A percentile compares a stretch with the other conserved stretches of the same genome.
Evolutionary conservation across 2,797 vertebrate species (phyloP).

Genomic region (Botia kubotai): DNA sequence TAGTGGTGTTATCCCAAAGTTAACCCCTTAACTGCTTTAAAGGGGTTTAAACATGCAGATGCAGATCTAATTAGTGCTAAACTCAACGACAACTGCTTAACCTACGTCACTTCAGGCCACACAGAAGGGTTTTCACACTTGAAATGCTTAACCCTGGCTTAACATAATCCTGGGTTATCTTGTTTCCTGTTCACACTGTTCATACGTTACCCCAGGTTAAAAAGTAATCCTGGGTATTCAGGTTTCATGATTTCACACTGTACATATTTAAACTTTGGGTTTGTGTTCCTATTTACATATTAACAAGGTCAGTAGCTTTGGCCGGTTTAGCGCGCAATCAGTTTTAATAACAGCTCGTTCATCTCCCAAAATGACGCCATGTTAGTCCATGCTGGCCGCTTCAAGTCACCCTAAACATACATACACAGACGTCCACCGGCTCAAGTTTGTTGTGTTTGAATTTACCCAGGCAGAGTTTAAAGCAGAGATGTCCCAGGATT

Average conservation of each 20-base stretch:
- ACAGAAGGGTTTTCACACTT: neutral
- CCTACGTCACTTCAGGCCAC: neutral
- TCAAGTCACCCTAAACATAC: too few species aligned
- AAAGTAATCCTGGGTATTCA: neutral
- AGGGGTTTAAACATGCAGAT: slow-evolving; percentile 1
- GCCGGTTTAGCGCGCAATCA: too few species aligned
- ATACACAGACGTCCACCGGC: too few species aligned
- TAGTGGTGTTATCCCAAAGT: slow-evolving; percentile 15
- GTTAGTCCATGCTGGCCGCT: too few species aligned
- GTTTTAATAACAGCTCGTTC: too few species aligned
- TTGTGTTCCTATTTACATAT: neutral
- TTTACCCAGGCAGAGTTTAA: too few species aligned
- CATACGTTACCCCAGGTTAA: neutral
- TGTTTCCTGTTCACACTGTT: neutral
- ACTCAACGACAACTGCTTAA: slow-evolving; percentile 10
- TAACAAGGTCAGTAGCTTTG: neutral
- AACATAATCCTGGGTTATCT: neutral
- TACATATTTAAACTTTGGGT: neutral
- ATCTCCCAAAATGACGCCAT: neutral
- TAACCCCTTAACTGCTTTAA: neutral
- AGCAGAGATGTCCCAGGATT: neutral
- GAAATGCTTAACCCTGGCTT: neutral
- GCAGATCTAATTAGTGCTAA: slow-evolving; percentile 10
- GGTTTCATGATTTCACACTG: neutral
- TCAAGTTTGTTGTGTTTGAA: too few species aligned